Base-by-base conservation (phyloP, 2,113 vertebrate species). In the Terrapene triunguis region DNA sequence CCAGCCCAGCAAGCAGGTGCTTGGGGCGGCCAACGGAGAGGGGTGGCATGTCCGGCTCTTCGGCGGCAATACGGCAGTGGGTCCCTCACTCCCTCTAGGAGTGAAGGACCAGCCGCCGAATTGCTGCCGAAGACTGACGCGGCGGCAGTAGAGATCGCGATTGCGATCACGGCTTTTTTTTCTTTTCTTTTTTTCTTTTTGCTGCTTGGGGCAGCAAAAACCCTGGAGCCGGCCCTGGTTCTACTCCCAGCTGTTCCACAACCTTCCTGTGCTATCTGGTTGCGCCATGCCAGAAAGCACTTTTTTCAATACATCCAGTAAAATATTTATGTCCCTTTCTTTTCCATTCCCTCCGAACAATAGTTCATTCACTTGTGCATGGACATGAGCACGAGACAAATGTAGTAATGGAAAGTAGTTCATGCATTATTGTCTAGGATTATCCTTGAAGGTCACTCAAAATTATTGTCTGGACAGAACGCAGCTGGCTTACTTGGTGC, bases 301-400 rank as follows among this genome's bases (percentile, higher is more conserved):
- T 86, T 47, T 38, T 91, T 38, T 54, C 38, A 1, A 54, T 47
- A 38, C 6, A 47, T 0, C 0, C 0, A 0, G 12, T 42, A 55
- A 38, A 0, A 2, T 82, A 86, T 86, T 55, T 94, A 57, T 17
- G 78, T 44, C 38, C 3, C 2, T 55, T 8, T 32, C 51, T 21
- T 35, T 16, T 21, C 27, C 38, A 13, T 65, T 54, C 24, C 44
- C 38, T 35, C 82, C 24, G 83, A 84, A 84, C 59, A 1, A 3
- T n/a, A 50, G 57, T 42, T 69, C 62, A 35, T 69, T n/a, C 35
- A n/a, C 62, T 17, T 8, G 8, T 25, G 82, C 54, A 48, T 3
- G 59, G 11, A 35, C 32, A 59, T 9, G 44, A 47, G 72, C 59
- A 51, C 54, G 90, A 85, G 89, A 47, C 54, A 90, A 74, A 79